These are phyloP conservation scores for Crotalus viridis DNA, from an alignment of 2,113 vertebrate species.

Conservation along the genomic window DNA sequence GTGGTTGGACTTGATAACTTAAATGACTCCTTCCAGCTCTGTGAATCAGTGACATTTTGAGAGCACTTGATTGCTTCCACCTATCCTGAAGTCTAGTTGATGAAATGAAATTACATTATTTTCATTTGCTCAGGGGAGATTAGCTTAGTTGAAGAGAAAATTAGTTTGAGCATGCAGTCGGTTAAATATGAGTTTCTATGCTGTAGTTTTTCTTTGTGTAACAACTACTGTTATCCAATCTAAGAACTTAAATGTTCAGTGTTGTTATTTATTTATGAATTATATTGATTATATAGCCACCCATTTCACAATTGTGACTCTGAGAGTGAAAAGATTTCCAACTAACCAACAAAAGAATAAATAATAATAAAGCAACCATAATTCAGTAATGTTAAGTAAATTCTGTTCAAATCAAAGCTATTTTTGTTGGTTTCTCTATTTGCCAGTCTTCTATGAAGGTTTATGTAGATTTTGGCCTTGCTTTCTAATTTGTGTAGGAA, in stretches of 20 bases:
- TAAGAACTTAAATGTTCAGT: neutral
- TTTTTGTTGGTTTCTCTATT: neutral
- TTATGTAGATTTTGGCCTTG: neutral
- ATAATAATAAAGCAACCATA: neutral
- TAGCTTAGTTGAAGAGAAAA: neutral
- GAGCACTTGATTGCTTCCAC: neutral
- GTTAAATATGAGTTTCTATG: neutral
- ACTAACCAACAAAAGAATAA: neutral
- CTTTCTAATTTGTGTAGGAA: neutral
- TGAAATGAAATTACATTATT: neutral
- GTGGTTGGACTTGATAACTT: neutral
- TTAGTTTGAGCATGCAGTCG: neutral
- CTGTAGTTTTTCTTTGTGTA: neutral
- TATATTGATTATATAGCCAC: neutral
- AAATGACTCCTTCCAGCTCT: neutral
- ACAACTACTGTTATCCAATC: neutral
- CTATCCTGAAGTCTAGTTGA: neutral
- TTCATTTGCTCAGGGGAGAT: neutral
- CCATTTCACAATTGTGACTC: neutral
- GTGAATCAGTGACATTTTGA: neutral
- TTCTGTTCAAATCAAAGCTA: neutral
- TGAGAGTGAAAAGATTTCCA: neutral
- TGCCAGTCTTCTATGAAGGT: neutral
- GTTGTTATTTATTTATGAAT: neutral
- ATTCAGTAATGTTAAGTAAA: neutral